Evolutionary conservation across 2,797 vertebrate genomes (phyloP), one percentile per base, ranked within the genome.

Genomic region (Gadopsis marmoratus): DNA sequence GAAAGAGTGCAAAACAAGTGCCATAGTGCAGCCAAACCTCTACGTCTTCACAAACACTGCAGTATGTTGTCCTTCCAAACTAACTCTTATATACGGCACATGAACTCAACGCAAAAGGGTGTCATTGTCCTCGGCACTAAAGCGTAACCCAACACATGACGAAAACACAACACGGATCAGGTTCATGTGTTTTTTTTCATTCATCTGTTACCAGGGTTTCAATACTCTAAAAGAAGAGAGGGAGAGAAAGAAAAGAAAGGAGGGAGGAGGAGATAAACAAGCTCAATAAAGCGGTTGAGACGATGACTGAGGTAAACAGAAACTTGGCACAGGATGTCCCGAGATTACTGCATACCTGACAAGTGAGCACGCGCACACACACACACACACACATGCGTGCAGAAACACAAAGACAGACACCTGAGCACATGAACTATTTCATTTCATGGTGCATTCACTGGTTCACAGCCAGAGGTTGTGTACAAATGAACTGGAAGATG

Each of bases 261-360:
- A 92, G 87, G 89, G 87, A 89, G 92, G 91, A 91, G 91, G 89
- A 89, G 80, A 90, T 90, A 93, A 93, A 94, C 90, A 93, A 87
- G 82, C 61, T 66, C 43, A 85, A 81, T 86, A 88, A 88, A 93
- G 88, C 89, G 33, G 88, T 84, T 88, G 84, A 90, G 84, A 85
- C 33, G 70, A 88, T 87, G 83, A 90, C 54, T 67, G 89, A 76
- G 50, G 93, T 94, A 95, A 96, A 95, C 94, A 95, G 95, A 96
- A 95, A 96, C 95, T 93, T 95, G 95, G 94, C 94, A 88, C 79
- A 64, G 84, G 69, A 67, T 31, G 65, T 69, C 58, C 78, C 83
- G 73, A 88, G 93, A 94, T 95, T 94, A 92, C 78, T 67, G 85
- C 88, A 94, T 93, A 92, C 92, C 90, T 88, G 73, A 41, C 31